Evolutionary conservation across 1,140 invertebrate species (phyloP), one percentile per base, ranked within the genome.

Genomic region (Ericerus pela): DNA sequence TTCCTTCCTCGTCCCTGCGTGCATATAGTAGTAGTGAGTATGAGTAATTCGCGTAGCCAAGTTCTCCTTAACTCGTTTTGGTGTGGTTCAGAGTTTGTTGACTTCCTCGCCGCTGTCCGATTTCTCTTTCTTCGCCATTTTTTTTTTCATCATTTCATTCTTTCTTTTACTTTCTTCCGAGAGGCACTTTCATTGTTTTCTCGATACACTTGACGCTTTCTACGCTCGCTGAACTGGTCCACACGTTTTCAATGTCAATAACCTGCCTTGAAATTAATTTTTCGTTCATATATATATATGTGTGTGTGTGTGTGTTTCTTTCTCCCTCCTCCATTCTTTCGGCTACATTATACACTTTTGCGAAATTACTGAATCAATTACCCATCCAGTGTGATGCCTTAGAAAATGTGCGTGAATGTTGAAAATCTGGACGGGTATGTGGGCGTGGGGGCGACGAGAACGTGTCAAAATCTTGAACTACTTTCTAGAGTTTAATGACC

Each of bases 121-220:
- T 47, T 47, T 47, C 41, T 47, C 41, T 47, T 47, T 47, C 41
- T 47, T 47, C 41, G 41, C 41, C 41, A 47, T 47, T 47, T 47
- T 47, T 33, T 33, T n/a, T n/a, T n/a, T n/a, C n/a, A n/a, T n/a
- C n/a, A n/a, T n/a, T n/a, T 33, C 30, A 33, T 33, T 33, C 30
- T 33, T 47, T 47, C 41, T 47, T 47, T 47, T 47, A 47, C 41
- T 47, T 47, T 47, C 41, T 47, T 47, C 20, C 41, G 30, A 24
- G 26, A 47, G 18, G 41, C 41, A 47, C 41, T 47, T 47, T 47
- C 41, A 47, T 47, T 47, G 41, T 47, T 47, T 47, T 47, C 41
- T 47, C 41, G 41, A 24, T 47, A 47, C 41, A 47, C 41, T 47
- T 47, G 41, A 47, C 18, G 41, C 41, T 47, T 47, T 47, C 41